Evolutionary conservation across 1,140 invertebrate genomes (phyloP).

Genomic region (Zaprionus nigranus): DNA sequence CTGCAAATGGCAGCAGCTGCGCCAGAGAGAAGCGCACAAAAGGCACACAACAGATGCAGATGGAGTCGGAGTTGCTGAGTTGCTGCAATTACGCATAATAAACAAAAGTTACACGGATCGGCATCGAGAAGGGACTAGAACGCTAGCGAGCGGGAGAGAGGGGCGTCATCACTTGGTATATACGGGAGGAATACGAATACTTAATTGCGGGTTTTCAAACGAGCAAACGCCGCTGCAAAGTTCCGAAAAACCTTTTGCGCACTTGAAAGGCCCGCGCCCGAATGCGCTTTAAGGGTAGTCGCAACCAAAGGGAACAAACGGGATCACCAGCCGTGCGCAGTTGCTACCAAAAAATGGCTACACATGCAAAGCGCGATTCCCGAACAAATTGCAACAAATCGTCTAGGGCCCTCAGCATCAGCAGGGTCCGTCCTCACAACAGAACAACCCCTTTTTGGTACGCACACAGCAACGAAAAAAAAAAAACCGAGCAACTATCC

Average conservation of each 20-base stretch:
- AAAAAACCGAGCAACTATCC: slow-evolving; percentile 62
- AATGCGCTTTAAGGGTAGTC: slow-evolving; percentile 62
- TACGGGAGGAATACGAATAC: slow-evolving; percentile 60
- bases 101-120: slow-evolving; percentile 77
- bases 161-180: not conserved
- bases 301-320: not conserved
- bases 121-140: slow-evolving; percentile 3
- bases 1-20: slow-evolving; percentile 69
- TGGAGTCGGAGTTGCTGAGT: slow-evolving; percentile 71
- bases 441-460: slow-evolving; percentile 29
- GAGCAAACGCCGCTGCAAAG: slow-evolving; percentile 59
- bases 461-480: slow-evolving; percentile 36
- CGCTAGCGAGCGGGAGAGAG: slow-evolving; percentile 1
- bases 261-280: slow-evolving; percentile 62
- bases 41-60: slow-evolving; percentile 51
- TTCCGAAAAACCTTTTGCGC: slow-evolving; percentile 54
- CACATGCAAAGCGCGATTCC: slow-evolving; percentile 67
- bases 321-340: slow-evolving; percentile 52
- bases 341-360: slow-evolving; percentile 67
- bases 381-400: slow-evolving; percentile 62
- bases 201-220: slow-evolving; percentile 79
- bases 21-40: slow-evolving; percentile 65
- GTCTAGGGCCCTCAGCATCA: slow-evolving; percentile 53
- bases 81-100: slow-evolving; percentile 83
- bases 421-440: not conserved